Evolutionary conservation across 2,113 vertebrate genomes (phyloP), one percentile per base, ranked within the genome.

Genomic region (Spermophilus dauricus): DNA sequence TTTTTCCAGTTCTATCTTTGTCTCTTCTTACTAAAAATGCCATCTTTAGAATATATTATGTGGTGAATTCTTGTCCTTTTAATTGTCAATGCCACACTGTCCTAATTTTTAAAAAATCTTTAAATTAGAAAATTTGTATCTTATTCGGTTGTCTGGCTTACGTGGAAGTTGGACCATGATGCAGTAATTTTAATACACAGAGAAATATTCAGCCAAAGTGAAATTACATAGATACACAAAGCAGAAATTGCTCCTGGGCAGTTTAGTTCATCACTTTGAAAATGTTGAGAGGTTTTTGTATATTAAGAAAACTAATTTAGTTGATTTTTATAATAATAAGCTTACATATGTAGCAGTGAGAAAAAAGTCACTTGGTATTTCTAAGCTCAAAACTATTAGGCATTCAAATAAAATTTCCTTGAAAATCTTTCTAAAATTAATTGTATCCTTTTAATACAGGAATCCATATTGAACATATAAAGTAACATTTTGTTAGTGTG

Each of bases 351-450:
- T 83, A 28, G 42, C 56, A 32, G 51, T 87, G 39, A 37, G 77
- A n/a, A 95, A 94, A 51, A 65, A 91, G 58, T 89, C 5, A 77
- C 4, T 88, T 84, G 56, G 28, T 28, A 34, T 73, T 91, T 84
- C 58, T 42, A 97, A 92, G 22, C 70, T 95, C n/a, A 93, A 86
- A 78, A 42, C 3, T n/a, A 26, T 93, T 94, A 70, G 26, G 8
- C 76, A 58, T 58, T 94, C 95, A 87, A 92, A 48, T 22, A 78
- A n/a, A 91, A 75, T 70, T 51, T 83, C 39, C 75, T 2, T 83
- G 61, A n/a, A 73, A 93, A 86, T 94, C 37, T 56, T 97, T 92
- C n/a, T 51, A 80, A 91, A 96, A 78, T 78, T 84, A 96, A 88
- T 92, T 86, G 39, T 28, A 72, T 42, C 8, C 37, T 94, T 94